Evolutionary conservation across 2,888 invertebrate genomes (phyloP).

Genomic region (Gari tellinella): DNA sequence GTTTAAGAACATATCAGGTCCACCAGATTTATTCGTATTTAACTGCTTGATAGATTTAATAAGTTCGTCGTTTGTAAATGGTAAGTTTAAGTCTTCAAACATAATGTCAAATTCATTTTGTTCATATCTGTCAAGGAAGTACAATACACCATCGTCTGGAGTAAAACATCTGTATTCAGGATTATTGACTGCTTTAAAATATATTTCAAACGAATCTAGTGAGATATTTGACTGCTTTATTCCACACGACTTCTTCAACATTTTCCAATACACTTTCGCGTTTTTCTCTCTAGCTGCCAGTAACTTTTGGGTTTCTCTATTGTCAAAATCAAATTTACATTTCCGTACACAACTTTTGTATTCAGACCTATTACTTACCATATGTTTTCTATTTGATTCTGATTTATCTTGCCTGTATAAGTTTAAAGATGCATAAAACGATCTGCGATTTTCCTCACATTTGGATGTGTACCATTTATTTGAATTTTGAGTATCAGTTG

Average conservation of each 20-base stretch:
- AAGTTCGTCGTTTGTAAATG: not conserved
- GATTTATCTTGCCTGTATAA: conserved; percentile 2
- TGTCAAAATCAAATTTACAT: conserved; percentile 4
- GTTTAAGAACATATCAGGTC: conserved; percentile 6
- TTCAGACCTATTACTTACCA: not conserved
- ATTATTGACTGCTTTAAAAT: conserved; percentile 17
- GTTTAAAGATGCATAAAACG: too few species aligned
- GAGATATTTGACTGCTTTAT: too few species aligned
- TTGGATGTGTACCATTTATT: too few species aligned
- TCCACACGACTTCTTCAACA: conserved; percentile 6
- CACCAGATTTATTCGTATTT: not conserved
- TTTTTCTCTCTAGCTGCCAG: conserved; percentile 7
- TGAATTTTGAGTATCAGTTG: too few species aligned
- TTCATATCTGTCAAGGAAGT: conserved; percentile 8
- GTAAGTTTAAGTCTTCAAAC: conserved; percentile 13
- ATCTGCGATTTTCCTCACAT: too few species aligned
- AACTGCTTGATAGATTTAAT: not conserved
- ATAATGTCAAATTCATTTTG: conserved; percentile 26
- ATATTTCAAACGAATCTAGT: conserved; percentile 1
- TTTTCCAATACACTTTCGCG: conserved; percentile 32
- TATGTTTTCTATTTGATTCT: conserved; percentile 4
- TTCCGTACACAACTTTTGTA: conserved; percentile 12
- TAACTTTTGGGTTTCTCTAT: conserved; percentile 16
- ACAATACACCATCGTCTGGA: conserved; percentile 24
- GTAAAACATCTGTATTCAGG: conserved; percentile 11